Percentiles rank a stretch among this genome's conserved stretches.
phyloP scores from a whole-genome alignment of 1,140 invertebrate genomes.

The Mesaphorura yosii region DNA sequence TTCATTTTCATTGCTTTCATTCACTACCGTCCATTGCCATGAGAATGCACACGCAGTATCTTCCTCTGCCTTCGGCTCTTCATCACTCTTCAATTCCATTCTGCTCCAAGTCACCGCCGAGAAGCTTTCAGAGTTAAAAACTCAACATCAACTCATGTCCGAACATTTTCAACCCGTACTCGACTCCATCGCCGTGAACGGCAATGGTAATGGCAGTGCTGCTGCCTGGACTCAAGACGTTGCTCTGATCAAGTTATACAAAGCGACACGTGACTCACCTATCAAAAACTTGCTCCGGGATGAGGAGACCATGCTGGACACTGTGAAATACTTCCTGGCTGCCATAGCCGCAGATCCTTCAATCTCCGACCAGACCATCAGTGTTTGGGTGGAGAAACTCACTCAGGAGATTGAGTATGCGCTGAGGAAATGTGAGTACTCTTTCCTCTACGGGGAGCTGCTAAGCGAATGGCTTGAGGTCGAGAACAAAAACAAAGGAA shows the following conservation, averaged over 20 bases:
- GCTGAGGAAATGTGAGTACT: conserved; percentile 20
- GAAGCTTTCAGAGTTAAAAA: conserved; percentile 11
- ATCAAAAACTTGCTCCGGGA: no score
- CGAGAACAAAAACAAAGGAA: neutral
- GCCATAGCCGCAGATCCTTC: neutral
- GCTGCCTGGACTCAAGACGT: no score
- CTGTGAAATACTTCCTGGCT: neutral
- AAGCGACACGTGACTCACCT: no score
- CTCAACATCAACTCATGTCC: conserved; percentile 7
- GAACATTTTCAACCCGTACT: conserved; percentile 5
- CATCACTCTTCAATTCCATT: neutral
- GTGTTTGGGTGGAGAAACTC: conserved; percentile 2
- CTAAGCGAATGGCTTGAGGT: conserved; percentile 16
- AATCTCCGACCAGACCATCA: neutral
- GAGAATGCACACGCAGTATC: no score
- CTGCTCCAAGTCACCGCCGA: conserved; percentile 17
- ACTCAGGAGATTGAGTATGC: conserved; percentile 11
- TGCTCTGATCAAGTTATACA: no score
- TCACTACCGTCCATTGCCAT: no score
- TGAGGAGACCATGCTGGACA: no score
- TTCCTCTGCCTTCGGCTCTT: no score
- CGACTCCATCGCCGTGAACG: neutral
- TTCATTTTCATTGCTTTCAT: no score
- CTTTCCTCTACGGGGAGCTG: conserved; percentile 8
- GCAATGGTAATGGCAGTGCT: no score